These are phyloP conservation scores for Dasypus novemcinctus DNA, from an alignment of 2,113 vertebrate genomes.

Conservation along the genomic window DNA sequence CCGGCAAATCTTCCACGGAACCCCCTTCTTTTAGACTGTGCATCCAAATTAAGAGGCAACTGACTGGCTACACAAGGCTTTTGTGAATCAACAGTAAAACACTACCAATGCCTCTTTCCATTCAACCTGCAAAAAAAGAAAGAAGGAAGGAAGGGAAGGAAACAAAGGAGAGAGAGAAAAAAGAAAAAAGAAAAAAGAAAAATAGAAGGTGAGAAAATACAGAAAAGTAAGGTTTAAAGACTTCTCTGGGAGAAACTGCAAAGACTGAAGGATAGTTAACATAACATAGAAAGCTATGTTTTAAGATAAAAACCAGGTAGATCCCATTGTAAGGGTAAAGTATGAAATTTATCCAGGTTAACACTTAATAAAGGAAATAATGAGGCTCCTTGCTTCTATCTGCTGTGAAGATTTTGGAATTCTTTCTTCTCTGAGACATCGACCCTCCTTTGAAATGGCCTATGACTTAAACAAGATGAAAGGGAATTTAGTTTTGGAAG, in stretches of 20 bases:
- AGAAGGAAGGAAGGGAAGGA: neutral
- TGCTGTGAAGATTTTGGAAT: neutral
- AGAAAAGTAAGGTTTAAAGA: neutral
- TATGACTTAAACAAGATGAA: neutral
- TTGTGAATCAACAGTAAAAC: neutral
- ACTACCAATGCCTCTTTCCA: neutral
- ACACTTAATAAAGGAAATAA: neutral
- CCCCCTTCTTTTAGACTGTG: neutral
- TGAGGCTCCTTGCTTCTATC: neutral
- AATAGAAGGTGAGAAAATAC: neutral
- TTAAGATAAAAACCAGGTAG: neutral
- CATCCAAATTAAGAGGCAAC: neutral
- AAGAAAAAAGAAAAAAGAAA: neutral
- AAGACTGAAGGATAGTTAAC: neutral
- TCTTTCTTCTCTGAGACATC: neutral
- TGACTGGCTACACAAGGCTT: neutral
- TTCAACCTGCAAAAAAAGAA: neutral
- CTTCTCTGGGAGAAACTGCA: neutral
- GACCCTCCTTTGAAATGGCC: neutral
- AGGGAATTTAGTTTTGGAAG: neutral
- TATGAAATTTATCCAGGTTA: neutral
- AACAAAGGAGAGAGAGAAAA: fast-evolving
- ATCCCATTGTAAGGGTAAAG: neutral
- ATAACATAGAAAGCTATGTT: neutral
- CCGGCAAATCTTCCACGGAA: neutral